These are phyloP conservation scores for Dicrurus megarhynchus DNA, from an alignment of 2,113 vertebrate genomes.

Conservation along the genomic window DNA sequence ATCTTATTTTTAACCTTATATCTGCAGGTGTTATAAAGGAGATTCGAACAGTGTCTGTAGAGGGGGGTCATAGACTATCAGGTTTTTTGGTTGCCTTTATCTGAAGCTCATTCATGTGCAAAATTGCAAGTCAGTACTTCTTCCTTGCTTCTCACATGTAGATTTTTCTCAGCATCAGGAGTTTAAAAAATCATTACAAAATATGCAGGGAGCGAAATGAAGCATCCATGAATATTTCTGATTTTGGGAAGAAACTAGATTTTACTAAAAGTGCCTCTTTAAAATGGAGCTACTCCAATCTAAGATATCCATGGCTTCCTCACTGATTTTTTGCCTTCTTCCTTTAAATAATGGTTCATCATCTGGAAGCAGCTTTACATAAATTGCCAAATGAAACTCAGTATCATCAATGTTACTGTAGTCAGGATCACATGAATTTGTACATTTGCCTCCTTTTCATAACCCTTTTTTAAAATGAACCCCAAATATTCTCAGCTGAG, in stretches of 20 bases:
- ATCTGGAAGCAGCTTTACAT: not conserved
- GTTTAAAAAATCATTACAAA: not conserved
- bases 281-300: not conserved
- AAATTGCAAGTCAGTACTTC: not conserved
- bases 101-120: not conserved
- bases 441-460: not conserved
- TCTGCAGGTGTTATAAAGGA: not conserved
- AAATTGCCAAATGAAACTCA: not conserved
- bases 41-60: not conserved
- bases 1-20: not conserved
- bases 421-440: not conserved
- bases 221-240: not conserved
- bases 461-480: not conserved
- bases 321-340: not conserved
- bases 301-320: not conserved
- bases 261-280: not conserved
- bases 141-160: not conserved
- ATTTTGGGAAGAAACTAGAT: not conserved
- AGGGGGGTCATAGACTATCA: not conserved
- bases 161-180: not conserved
- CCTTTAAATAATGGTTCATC: not conserved
- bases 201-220: not conserved
- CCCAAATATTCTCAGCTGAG: not conserved
- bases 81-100: not conserved
- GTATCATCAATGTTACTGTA: not conserved